These are phyloP conservation scores for Asbolus verrucosus DNA, from an alignment of 1,140 invertebrate species.

Conservation along the genomic window DNA sequence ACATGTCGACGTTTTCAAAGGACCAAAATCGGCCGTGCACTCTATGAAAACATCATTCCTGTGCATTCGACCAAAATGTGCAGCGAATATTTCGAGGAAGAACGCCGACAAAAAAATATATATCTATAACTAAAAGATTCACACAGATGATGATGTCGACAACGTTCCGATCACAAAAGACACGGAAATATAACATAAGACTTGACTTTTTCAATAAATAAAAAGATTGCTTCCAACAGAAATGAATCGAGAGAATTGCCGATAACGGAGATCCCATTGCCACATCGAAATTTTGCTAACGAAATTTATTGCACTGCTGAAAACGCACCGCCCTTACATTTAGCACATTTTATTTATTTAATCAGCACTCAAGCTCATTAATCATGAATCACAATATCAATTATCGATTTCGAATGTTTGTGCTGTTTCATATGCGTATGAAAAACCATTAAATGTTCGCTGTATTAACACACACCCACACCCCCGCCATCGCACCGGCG, in stretches of 20 bases:
- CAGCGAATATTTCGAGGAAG: conserved; percentile 19
- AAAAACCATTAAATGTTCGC: too few species aligned
- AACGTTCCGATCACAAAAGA: conserved; percentile 19
- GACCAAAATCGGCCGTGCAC: conserved; percentile 36
- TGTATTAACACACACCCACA: too few species aligned
- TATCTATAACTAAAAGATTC: neutral
- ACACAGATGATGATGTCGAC: conserved; percentile 17
- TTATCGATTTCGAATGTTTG: too few species aligned
- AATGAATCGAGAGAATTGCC: conserved; percentile 15
- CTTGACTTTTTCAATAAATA: conserved; percentile 18
- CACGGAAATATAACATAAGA: conserved; percentile 9
- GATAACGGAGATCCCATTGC: neutral
- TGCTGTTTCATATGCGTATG: too few species aligned
- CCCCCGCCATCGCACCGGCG: too few species aligned
- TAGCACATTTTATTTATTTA: too few species aligned
- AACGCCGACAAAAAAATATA: conserved; percentile 6
- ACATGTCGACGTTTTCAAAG: conserved; percentile 34
- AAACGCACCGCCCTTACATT: too few species aligned
- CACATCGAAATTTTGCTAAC: neutral
- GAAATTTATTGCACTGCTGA: neutral
- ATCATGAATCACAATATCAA: too few species aligned
- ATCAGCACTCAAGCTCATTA: too few species aligned
- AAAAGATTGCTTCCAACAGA: conserved; percentile 14
- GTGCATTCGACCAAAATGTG: conserved; percentile 29
- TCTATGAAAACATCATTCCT: conserved; percentile 32